phyloP scores from a whole-genome alignment of 2,113 vertebrate genomes.

The Phyllostomus hastatus region DNA sequence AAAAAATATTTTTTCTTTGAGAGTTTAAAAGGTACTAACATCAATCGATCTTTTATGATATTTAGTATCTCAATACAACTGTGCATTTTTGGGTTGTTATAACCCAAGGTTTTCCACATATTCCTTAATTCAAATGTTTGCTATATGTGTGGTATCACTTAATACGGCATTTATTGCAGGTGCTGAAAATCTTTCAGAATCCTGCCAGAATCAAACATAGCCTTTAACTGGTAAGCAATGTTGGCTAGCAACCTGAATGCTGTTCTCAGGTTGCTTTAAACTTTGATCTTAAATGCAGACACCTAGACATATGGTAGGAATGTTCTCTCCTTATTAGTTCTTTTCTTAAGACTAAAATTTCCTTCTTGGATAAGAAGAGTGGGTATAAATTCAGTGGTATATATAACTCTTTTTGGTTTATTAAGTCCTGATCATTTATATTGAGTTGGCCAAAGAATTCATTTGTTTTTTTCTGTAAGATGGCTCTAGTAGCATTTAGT shows the following conservation, averaged over 20 bases:
- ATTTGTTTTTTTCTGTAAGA: no score
- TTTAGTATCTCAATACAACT: neutral
- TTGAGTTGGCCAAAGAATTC: no score
- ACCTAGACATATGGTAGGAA: conserved; percentile 1
- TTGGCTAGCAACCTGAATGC: neutral
- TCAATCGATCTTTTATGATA: neutral
- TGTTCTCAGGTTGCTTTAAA: conserved; percentile 30
- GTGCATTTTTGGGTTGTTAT: neutral
- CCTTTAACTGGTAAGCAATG: neutral
- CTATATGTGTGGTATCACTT: neutral
- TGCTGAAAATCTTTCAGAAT: conserved; percentile 27
- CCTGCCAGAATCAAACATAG: neutral
- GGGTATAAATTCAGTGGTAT: neutral
- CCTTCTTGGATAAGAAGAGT: neutral
- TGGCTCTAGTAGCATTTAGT: no score
- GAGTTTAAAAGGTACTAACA: conserved; percentile 1
- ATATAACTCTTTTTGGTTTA: neutral
- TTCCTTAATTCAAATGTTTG: conserved; percentile 50
- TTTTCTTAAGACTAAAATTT: neutral
- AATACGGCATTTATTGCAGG: neutral
- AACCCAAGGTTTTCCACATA: conserved; percentile 8
- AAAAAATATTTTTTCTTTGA: neutral
- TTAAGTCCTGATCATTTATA: neutral
- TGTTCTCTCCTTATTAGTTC: neutral
- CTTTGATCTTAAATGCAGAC: neutral